Evolutionary conservation across 1,140 invertebrate genomes (phyloP).

Genomic region (Dreissena rostriformis): DNA sequence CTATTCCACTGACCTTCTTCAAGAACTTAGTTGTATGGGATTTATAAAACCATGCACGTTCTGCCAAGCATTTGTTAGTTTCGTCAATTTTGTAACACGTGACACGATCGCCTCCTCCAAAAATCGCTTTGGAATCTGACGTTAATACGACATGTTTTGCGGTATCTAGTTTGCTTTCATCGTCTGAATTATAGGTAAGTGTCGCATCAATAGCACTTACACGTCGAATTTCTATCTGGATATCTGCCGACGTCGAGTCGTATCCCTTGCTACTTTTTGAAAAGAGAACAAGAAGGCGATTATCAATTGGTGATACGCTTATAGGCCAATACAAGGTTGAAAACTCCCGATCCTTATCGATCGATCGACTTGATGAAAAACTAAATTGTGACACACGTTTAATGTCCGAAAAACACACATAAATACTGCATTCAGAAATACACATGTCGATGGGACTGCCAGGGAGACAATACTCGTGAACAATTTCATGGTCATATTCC

Average conservation of each 20-base stretch:
- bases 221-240: background rate
- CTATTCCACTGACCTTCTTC: constrained; percentile 1
- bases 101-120: background rate
- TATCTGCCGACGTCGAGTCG: too few relatives aligned
- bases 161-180: background rate
- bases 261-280: too few relatives aligned
- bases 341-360: background rate
- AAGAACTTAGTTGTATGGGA: background rate
- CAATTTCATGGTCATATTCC: background rate
- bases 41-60: constrained; percentile 13
- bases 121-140: background rate
- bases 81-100: constrained; percentile 5
- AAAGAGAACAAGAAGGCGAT: too few relatives aligned
- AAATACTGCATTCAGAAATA: background rate
- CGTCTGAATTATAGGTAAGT: constrained; percentile 2
- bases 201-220: background rate
- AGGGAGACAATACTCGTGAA: background rate
- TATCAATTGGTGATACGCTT: too few relatives aligned
- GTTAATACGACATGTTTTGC: background rate
- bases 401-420: background rate
- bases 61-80: background rate
- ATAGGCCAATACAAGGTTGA: background rate
- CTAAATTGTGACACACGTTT: background rate
- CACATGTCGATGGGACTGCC: constrained; percentile 15
- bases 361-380: background rate